Evolutionary conservation across 2,888 invertebrate species (phyloP), one percentile per base, ranked within the genome.

Genomic region (Acrobasis repandana): DNA sequence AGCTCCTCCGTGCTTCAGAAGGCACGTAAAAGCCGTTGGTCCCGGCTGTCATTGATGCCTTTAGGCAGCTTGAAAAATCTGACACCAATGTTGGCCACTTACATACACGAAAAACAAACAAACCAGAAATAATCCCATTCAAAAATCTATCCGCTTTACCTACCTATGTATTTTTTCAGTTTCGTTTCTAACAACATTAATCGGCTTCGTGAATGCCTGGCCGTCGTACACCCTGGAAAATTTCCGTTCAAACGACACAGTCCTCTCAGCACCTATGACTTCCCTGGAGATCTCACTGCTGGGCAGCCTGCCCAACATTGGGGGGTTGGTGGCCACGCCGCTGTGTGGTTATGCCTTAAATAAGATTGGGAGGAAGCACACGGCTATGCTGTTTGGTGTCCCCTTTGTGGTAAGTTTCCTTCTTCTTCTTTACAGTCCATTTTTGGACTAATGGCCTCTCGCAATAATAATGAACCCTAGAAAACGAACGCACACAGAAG

Each of bases 351-450:
- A 77, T 15, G 69, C 75, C 0, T 76, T 89, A n/a, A 82, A 88
- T 20, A 85, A 71, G 0, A 65, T 85, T 3, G 91, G 91, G 0
- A 80, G 91, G 60, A 90, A 89, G 62, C 85, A 89, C 46, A 82
- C 88, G 0, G 85, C 88, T 0, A 83, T 91, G 72, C 64, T 90
- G 14, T 88, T 87, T 62, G 65, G 14, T 11, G 20, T 54, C 1
- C 65, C 33, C 18, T 63, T 76, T 72, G 81, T 86, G 66, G 90
- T 91, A 63, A 79, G 88, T 79, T 61, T 47, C 8, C 34, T 15
- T 34, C 0, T 36, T 34, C 2, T 11, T 52, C 3, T 52, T 51
- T 51, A 33, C 10, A 20, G 1, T 15, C 1, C n/a, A 52, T n/a
- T 3, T 10, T 33, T 51, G 8, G 9, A 16, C n/a, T n/a, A 15